A percentile compares a stretch with the other conserved stretches of the same genome.
Conservation (phyloP, 2,888 invertebrate species). For the Lasius fuliginosus region DNA sequence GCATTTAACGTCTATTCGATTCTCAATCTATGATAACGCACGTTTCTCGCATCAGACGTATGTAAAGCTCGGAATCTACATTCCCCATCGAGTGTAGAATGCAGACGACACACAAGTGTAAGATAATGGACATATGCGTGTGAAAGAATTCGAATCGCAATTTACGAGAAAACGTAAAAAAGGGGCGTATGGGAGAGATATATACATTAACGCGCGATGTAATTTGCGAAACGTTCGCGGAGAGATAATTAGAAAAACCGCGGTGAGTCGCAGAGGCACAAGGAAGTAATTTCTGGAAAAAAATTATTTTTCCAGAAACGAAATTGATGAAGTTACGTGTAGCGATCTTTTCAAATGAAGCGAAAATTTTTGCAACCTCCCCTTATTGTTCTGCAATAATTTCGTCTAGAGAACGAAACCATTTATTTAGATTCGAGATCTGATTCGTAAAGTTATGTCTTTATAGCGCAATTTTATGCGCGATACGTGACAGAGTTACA, state of each 20-base stretch:
- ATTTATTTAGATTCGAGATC: background rate
- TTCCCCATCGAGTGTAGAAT: background rate
- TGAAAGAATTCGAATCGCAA: slow-evolving; percentile 3
- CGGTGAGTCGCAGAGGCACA: background rate
- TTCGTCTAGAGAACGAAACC: background rate
- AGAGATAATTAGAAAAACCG: slow-evolving; percentile 25
- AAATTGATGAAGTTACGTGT: slow-evolving; percentile 2
- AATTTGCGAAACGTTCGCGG: slow-evolving; percentile 11
- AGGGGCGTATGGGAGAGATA: background rate
- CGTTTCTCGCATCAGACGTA: background rate
- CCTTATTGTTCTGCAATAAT: background rate
- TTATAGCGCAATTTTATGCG: background rate
- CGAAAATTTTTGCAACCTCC: background rate
- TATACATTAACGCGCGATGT: slow-evolving; percentile 42
- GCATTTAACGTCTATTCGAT: slow-evolving; percentile 29
- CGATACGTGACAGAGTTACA: background rate
- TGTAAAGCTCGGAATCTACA: background rate
- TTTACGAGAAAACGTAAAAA: slow-evolving; percentile 19
- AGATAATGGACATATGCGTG: slow-evolving; percentile 7
- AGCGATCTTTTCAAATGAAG: background rate
- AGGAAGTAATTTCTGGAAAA: slow-evolving; percentile 37
- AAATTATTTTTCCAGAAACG: background rate
- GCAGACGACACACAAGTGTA: background rate
- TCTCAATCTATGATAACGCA: slow-evolving; percentile 1
- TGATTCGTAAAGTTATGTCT: slow-evolving; percentile 16